Base-by-base conservation (phyloP, 2,888 invertebrate species). In the Drosophila flavopinicola region DNA sequence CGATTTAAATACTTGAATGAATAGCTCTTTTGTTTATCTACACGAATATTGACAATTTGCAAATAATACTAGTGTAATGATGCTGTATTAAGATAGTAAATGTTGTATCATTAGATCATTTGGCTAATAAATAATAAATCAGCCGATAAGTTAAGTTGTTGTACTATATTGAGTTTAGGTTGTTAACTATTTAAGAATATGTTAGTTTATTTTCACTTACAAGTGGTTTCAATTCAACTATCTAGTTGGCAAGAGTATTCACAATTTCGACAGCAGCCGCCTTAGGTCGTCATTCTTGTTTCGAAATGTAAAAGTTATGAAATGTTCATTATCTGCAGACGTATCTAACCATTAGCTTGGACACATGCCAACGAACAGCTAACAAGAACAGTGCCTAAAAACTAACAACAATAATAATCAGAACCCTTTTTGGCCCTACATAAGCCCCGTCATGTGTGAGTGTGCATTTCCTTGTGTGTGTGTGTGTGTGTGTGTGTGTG, bases 251-350 rank as follows among this genome's bases (percentile, higher is more conserved):
- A 9, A 56, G 39, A n/a, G 39, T 57, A 41, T 57, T 15, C 10
- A 13, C 1, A 13, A 6, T 15, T 32, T 5, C 3, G n/a, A 2
- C n/a, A 27, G 57, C n/a, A 27, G 15, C 15, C n/a, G n/a, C n/a
- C n/a, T n/a, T n/a, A n/a, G n/a, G n/a, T n/a, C n/a, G n/a, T 11
- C 15, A 47, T 39, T 37, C 25, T n/a, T 15, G 9, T 30, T 29
- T 13, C 38, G 15, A 49, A 65, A 65, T 65, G 65, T 67, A 72
- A 66, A 75, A 75, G 85, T 78, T 85, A 78, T 59, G 75, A 75
- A 82, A 85, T 66, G 60, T 9, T 37, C n/a, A 11, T 64, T 60
- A 51, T 35, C 56, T 68, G 64, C 58, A 65, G 59, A 56, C 41
- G 66, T 61, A 63, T 82, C 66, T 66, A 66, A 60, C 41, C 61